A percentile compares a stretch with the other conserved stretches of the same genome.
Evolutionary conservation across 2,888 invertebrate genomes (phyloP).

Genomic region (Clusia tigrina): DNA sequence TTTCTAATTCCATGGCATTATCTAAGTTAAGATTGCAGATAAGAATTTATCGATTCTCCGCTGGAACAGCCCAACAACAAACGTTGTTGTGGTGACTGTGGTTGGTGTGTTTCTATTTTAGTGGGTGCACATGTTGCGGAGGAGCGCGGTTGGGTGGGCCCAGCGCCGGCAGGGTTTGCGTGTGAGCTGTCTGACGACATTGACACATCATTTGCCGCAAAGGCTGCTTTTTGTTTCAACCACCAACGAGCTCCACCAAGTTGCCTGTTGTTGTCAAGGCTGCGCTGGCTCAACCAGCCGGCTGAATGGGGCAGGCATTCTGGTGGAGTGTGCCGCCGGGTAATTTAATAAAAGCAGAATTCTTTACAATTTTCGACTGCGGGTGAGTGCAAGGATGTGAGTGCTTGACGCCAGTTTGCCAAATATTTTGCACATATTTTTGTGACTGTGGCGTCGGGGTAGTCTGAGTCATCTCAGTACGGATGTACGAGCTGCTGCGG

Average conservation of each 20-base stretch:
- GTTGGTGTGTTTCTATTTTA: background rate
- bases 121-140: slow-evolving; percentile 1
- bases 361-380: background rate
- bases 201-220: background rate
- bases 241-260: background rate
- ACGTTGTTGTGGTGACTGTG: slow-evolving; percentile 8
- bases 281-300: background rate
- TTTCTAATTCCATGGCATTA: background rate
- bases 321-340: no score
- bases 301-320: background rate
- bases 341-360: background rate
- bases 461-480: no score
- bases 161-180: slow-evolving; percentile 1
- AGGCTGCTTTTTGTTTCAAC: background rate
- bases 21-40: slow-evolving; percentile 10
- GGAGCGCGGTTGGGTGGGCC: no score
- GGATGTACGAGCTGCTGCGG: no score
- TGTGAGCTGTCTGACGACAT: no score
- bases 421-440: background rate
- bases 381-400: background rate
- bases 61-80: background rate
- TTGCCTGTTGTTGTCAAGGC: background rate
- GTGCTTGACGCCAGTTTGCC: background rate
- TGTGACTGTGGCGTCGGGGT: no score
- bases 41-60: slow-evolving; percentile 12